Percentiles rank a stretch among this genome's conserved stretches.
phyloP scores from a whole-genome alignment of 2,888 invertebrate genomes.

The Drosophila setosimentum region DNA sequence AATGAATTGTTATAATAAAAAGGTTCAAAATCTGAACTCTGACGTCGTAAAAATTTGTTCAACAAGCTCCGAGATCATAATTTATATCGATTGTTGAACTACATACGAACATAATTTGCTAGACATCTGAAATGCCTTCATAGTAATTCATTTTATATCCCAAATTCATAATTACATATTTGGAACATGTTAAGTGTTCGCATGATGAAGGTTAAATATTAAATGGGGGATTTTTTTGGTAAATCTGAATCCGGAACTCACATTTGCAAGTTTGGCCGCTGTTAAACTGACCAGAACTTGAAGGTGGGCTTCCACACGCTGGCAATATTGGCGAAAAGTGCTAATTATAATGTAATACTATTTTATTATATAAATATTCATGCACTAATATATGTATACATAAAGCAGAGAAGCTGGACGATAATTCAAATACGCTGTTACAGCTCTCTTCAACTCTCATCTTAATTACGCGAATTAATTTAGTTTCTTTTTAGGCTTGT shows the following conservation, averaged over 20 bases:
- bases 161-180: constrained; percentile 11
- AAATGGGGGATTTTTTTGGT: constrained; percentile 17
- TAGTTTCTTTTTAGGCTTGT: neutral
- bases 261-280: neutral
- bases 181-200: neutral
- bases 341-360: neutral
- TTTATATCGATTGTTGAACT: neutral
- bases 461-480: too few relatives aligned
- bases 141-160: neutral
- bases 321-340: neutral
- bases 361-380: neutral
- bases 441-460: neutral
- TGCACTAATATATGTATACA: neutral
- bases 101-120: neutral
- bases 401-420: too few relatives aligned
- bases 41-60: neutral
- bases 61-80: neutral
- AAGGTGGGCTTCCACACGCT: neutral
- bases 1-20: neutral
- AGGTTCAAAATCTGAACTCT: neutral
- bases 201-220: constrained; percentile 18
- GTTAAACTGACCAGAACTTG: neutral
- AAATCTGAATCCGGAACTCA: constrained; percentile 19
- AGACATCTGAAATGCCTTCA: too few relatives aligned
- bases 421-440: neutral